Conservation (phyloP, 2,888 invertebrate species). For the Nemotelus nigrinus region DNA sequence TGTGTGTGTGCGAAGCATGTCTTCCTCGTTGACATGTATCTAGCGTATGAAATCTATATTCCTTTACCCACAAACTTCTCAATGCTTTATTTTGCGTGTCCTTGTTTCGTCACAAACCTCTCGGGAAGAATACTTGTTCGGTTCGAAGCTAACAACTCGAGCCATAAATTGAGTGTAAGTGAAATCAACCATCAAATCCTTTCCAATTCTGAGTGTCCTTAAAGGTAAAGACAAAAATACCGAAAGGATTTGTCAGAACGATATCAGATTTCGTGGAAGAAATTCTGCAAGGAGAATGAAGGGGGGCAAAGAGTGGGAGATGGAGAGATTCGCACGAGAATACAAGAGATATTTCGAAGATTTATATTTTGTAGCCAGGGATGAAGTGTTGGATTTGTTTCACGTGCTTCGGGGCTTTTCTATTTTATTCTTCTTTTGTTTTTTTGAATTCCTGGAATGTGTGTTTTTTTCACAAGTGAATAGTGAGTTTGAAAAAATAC, state of each 20-base stretch:
- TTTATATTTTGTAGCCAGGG: slow-evolving; percentile 15
- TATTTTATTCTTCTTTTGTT: background rate
- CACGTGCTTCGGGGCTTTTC: background rate
- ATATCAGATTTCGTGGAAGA: slow-evolving; percentile 40
- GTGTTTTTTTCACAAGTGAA: no score
- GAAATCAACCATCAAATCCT: slow-evolving; percentile 47
- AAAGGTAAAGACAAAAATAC: slow-evolving; percentile 50
- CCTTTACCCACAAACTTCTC: background rate
- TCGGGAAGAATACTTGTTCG: background rate
- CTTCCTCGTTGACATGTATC: slow-evolving; percentile 20
- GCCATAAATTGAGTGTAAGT: slow-evolving; percentile 46
- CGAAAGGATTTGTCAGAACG: slow-evolving; percentile 49
- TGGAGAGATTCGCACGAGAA: background rate
- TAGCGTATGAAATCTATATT: slow-evolving; percentile 18
- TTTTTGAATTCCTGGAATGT: background rate
- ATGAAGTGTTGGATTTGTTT: slow-evolving; percentile 4
- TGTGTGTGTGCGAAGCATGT: slow-evolving; percentile 37
- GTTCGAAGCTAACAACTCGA: background rate
- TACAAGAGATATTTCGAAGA: background rate
- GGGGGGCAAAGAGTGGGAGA: background rate
- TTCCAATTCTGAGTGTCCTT: slow-evolving; percentile 47
- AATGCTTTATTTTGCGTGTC: background rate
- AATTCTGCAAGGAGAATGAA: background rate
- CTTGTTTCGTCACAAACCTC: background rate
- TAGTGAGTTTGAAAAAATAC: no score